Evolutionary conservation across 2,797 vertebrate species (phyloP).

Genomic region (Lepilemur ruficaudatus): DNA sequence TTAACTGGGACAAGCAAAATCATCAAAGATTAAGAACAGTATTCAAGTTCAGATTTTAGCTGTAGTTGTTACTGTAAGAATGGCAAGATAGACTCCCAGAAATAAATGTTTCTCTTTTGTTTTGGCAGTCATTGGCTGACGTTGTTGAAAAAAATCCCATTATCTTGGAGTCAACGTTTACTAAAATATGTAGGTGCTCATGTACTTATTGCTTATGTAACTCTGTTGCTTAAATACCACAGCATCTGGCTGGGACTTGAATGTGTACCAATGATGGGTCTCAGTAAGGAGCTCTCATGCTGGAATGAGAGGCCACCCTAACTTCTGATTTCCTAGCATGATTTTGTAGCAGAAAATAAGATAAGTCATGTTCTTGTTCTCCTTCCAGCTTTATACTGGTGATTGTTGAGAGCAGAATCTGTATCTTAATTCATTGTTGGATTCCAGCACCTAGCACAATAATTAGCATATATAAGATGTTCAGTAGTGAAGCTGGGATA

Average conservation of each 20-base stretch:
- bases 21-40: neutral
- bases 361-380: neutral
- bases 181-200: neutral
- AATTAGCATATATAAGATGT: neutral
- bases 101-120: neutral
- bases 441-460: neutral
- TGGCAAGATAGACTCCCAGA: neutral
- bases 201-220: neutral
- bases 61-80: neutral
- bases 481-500: neutral
- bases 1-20: neutral
- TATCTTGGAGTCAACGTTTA: neutral
- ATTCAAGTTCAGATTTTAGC: neutral
- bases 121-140: neutral
- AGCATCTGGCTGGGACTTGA: neutral
- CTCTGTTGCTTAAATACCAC: neutral
- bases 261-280: neutral
- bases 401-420: neutral
- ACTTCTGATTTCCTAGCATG: neutral
- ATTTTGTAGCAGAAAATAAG: constrained; percentile 33
- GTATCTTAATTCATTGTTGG: neutral
- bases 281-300: neutral
- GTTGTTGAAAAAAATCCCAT: neutral
- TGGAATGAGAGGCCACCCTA: neutral
- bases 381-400: neutral